Evolutionary conservation across 2,888 invertebrate genomes (phyloP).

Genomic region (Apomyelois bistriatella): DNA sequence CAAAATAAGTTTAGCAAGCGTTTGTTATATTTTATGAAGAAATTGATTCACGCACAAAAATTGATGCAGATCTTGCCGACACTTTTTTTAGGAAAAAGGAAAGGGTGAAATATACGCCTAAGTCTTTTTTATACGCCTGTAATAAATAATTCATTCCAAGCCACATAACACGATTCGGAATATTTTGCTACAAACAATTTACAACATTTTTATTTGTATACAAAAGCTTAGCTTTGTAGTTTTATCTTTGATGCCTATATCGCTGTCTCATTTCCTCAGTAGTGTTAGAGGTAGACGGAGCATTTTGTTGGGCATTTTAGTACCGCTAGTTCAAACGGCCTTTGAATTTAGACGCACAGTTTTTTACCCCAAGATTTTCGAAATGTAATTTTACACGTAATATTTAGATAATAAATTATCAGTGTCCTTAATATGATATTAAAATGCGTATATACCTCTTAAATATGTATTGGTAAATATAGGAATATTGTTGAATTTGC

Average conservation of each 20-base stretch:
- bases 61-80: slow-evolving; percentile 9
- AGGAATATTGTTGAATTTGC: neutral
- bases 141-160: slow-evolving; percentile 65
- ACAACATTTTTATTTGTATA: slow-evolving; percentile 50
- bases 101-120: slow-evolving; percentile 35
- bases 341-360: slow-evolving; percentile 36
- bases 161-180: slow-evolving; percentile 46
- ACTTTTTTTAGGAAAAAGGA: neutral
- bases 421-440: slow-evolving; percentile 41
- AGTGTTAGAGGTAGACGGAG: slow-evolving; percentile 13
- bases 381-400: slow-evolving; percentile 27
- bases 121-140: slow-evolving; percentile 56
- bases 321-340: slow-evolving; percentile 39
- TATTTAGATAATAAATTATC: slow-evolving; percentile 28
- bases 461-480: neutral
- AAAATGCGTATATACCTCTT: slow-evolving; percentile 1
- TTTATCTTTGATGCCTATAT: slow-evolving; percentile 28
- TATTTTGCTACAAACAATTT: slow-evolving; percentile 71
- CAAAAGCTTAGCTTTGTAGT: slow-evolving; percentile 55
- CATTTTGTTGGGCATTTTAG: slow-evolving; percentile 31
- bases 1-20: no score
- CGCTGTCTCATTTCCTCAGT: slow-evolving; percentile 24
- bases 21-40: no score
- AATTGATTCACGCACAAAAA: neutral
- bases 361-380: slow-evolving; percentile 35